Conservation (phyloP, 2,797 vertebrate genomes). For the Silurus lanzhouensis region DNA sequence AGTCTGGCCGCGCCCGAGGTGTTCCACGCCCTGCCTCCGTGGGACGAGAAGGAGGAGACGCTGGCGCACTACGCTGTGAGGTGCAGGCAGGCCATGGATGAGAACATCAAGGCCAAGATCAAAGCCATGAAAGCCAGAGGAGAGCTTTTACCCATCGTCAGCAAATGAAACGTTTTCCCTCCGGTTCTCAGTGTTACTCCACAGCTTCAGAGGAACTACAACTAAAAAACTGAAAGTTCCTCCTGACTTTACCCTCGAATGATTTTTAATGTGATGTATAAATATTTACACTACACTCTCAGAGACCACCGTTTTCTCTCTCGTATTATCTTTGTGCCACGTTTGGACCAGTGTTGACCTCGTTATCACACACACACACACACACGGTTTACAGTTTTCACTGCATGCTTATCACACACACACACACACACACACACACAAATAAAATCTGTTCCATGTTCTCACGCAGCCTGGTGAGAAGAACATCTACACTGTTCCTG, state of each 20-base stretch:
- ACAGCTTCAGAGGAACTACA: not conserved
- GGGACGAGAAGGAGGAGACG: constrained; percentile 72
- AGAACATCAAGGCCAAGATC: constrained; percentile 69
- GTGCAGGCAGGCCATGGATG: constrained; percentile 69
- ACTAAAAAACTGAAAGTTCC: not conserved
- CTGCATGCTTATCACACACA: constrained; percentile 32
- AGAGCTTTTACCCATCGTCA: constrained; percentile 73
- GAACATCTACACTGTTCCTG: not conserved
- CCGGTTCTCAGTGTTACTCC: not conserved
- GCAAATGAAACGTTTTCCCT: constrained; percentile 57
- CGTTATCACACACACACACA: not conserved
- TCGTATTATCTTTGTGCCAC: constrained; percentile 17
- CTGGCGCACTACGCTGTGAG: constrained; percentile 67
- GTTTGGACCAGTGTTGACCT: constrained; percentile 39
- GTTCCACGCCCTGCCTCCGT: constrained; percentile 64
- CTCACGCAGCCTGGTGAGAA: no score
- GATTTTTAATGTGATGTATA: not conserved
- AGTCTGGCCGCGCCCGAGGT: constrained; percentile 69
- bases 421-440: not conserved
- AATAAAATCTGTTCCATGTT: not conserved
- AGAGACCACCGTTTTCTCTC: constrained; percentile 4
- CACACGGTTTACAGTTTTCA: not conserved
- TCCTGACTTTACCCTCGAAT: not conserved
- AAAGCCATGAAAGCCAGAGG: constrained; percentile 68
- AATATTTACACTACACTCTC: constrained; percentile 16